phyloP scores from a whole-genome alignment of 2,888 invertebrate genomes.

The Oscheius sp. region DNA sequence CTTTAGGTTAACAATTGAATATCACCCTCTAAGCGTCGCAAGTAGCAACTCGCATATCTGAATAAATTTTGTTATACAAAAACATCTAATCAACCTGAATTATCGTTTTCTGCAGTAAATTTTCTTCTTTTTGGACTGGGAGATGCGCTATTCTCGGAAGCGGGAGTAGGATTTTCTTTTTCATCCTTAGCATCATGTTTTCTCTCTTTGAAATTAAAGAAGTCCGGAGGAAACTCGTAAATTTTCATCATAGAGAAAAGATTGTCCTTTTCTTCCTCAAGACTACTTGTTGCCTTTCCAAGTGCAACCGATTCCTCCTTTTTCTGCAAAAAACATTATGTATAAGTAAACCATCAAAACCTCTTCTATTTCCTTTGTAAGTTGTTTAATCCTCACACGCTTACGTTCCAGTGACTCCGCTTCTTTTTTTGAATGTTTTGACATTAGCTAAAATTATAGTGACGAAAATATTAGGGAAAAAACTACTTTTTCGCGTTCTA shows the following conservation, averaged over 20 bases:
- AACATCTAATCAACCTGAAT: too few relatives aligned
- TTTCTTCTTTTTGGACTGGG: slow-evolving; percentile 2
- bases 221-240: background rate
- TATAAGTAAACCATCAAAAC: background rate
- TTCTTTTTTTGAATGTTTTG: background rate
- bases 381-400: background rate
- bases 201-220: background rate
- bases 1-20: too few relatives aligned
- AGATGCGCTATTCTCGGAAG: background rate
- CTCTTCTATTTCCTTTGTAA: background rate
- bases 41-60: too few relatives aligned
- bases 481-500: slow-evolving; percentile 2
- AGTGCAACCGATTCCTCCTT: background rate
- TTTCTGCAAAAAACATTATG: background rate
- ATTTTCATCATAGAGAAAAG: background rate
- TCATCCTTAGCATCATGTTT: background rate
- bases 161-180: background rate
- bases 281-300: background rate
- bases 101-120: background rate
- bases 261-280: background rate
- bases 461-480: background rate
- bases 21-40: too few relatives aligned
- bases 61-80: too few relatives aligned
- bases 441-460: too few relatives aligned
- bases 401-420: background rate